Evolutionary conservation across 2,888 invertebrate genomes (phyloP), one percentile per base, ranked within the genome.

Genomic region (Melangyna quadrimaculata): DNA sequence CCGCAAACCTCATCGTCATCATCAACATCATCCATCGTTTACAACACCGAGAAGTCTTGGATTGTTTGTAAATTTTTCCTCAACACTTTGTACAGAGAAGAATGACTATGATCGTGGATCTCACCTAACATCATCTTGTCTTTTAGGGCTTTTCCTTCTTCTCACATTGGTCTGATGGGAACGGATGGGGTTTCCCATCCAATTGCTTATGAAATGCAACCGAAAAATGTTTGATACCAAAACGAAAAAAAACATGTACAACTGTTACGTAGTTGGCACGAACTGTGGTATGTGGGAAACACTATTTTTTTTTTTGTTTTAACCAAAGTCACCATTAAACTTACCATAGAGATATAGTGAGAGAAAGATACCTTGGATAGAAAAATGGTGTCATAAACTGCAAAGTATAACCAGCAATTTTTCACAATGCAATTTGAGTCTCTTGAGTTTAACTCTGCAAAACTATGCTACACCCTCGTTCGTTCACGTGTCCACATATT

Each of bases 131-230:
- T 51, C 19, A 22, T 51, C 57, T 17, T 12, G 9, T 67, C 17
- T 57, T 40, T 59, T 27, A 75, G 70, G 67, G 83, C 29, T 78
- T 63, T 70, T 69, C 71, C 72, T 69, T 77, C 72, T 51, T 73
- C 73, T 77, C 78, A 59, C n/a, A 17, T 57, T 57, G 10, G 63
- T 27, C 40, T 37, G 2, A n/a, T 57, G 73, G 71, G 70, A 74
- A 83, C 29, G 74, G 53, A 70, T 70, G 74, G 27, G 83, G 32
- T 65, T 75, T 84, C 70, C 65, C 83, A 84, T 84, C 79, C 70
- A 79, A 71, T 71, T 71, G 27, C 27, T 79, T 83, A 78, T 78
- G 78, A 83, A 78, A 83, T 84, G 65, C 59, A 84, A 70, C 75
- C 79, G 53, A 79, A 79, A 78, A 67, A 45, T 55, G 14, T 48